Evolutionary conservation across 2,113 vertebrate genomes (phyloP).

Genomic region (Chloropsis cyanopogon): DNA sequence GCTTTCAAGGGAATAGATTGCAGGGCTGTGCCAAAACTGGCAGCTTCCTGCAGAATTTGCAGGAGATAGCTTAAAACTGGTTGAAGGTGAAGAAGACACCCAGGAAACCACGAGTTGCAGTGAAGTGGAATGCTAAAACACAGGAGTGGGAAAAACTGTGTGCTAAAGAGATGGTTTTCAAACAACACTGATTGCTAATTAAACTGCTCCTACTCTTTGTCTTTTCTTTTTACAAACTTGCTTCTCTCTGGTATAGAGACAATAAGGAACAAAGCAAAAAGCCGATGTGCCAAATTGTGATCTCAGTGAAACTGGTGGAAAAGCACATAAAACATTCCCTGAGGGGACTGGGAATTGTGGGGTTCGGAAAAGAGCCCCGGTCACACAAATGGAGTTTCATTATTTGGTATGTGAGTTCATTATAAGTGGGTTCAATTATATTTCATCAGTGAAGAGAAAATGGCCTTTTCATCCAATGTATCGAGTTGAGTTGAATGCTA

Average conservation of each 20-base stretch:
- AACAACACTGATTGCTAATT: slow-evolving; percentile 29
- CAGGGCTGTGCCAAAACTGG: slow-evolving; percentile 61
- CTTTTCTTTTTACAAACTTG: neutral
- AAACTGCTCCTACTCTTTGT: slow-evolving; percentile 22
- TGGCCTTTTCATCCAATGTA: slow-evolving; percentile 35
- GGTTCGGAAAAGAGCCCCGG: slow-evolving; percentile 1
- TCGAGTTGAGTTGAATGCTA: slow-evolving; percentile 48
- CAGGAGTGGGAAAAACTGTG: neutral
- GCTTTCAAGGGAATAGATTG: slow-evolving; percentile 68
- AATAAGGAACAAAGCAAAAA: slow-evolving; percentile 21
- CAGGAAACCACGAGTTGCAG: neutral
- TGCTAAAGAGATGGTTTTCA: neutral
- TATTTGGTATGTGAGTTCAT: slow-evolving; percentile 54
- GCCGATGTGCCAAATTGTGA: slow-evolving; percentile 44
- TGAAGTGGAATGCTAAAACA: neutral
- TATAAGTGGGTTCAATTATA: slow-evolving; percentile 55
- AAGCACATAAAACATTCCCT: neutral
- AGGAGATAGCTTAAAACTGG: neutral
- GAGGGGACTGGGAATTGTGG: slow-evolving; percentile 16
- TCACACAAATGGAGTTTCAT: slow-evolving; percentile 26
- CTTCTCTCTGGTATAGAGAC: neutral
- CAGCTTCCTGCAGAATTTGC: slow-evolving; percentile 64
- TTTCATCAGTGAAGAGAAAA: slow-evolving; percentile 60
- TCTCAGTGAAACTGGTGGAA: slow-evolving; percentile 34
- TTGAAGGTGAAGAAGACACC: slow-evolving; percentile 31